Conservation (phyloP, 2,888 invertebrate genomes). For the Xylophagus ater region DNA sequence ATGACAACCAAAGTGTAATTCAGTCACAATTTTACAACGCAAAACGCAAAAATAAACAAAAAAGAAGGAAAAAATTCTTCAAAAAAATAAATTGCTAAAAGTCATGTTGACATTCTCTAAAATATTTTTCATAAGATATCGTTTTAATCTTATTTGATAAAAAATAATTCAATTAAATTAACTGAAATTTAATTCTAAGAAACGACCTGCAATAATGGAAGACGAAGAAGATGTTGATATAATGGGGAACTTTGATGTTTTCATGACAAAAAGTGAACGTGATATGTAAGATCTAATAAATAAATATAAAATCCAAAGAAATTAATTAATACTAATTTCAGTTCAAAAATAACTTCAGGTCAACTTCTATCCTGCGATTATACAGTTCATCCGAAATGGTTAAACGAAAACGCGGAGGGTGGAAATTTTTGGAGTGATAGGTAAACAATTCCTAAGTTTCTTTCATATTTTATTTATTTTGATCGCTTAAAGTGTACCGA, state of each 20-base stretch:
- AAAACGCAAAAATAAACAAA: neutral
- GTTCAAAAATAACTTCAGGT: slow-evolving; percentile 32
- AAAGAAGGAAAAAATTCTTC: slow-evolving; percentile 1
- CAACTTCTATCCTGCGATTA: slow-evolving; percentile 45
- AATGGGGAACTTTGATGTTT: slow-evolving; percentile 58
- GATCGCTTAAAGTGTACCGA: slow-evolving; percentile 19
- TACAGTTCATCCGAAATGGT: slow-evolving; percentile 53
- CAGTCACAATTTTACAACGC: neutral
- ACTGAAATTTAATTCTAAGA: neutral
- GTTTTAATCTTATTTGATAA: slow-evolving; percentile 1
- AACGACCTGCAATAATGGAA: slow-evolving; percentile 40
- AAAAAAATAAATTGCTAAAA: neutral
- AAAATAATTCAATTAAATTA: slow-evolving; percentile 1
- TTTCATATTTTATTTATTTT: slow-evolving; percentile 3
- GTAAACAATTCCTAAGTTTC: slow-evolving; percentile 1
- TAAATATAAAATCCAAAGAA: neutral
- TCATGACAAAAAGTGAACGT: slow-evolving; percentile 47
- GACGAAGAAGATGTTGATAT: slow-evolving; percentile 65
- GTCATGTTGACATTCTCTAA: slow-evolving; percentile 5
- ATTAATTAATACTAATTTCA: slow-evolving; percentile 8
- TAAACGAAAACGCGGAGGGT: slow-evolving; percentile 46
- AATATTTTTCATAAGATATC: slow-evolving; percentile 4
- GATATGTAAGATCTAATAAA: slow-evolving; percentile 45
- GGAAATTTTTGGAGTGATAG: slow-evolving; percentile 18
- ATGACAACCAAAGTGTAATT: no score